Evolutionary conservation across 2,888 invertebrate genomes (phyloP).

Genomic region (Caenorhabditis angaria): DNA sequence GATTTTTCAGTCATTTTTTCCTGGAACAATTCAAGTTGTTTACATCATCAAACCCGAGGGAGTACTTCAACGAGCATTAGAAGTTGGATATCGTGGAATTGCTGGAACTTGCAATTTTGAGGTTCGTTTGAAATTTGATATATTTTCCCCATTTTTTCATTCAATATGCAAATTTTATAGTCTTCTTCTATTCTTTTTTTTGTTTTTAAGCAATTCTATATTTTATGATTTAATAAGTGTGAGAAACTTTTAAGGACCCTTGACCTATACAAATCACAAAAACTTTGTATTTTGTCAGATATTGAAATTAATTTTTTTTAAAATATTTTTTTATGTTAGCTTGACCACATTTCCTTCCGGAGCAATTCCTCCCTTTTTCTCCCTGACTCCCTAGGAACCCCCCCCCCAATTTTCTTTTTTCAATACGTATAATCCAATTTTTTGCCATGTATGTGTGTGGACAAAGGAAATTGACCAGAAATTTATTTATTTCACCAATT

Average conservation of each 20-base stretch:
- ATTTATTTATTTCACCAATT: no score
- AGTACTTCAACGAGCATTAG: slow-evolving; percentile 93
- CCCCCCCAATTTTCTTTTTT: no score
- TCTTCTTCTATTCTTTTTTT: not conserved
- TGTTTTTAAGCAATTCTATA: not conserved
- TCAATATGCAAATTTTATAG: not conserved
- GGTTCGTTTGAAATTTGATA: slow-evolving; percentile 39
- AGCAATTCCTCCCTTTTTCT: no score
- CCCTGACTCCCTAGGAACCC: no score
- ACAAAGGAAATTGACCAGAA: no score
- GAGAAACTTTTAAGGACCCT: not conserved
- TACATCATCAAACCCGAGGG: slow-evolving; percentile 82
- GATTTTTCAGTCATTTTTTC: slow-evolving; percentile 66
- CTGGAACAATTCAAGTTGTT: slow-evolving; percentile 62
- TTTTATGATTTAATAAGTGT: not conserved
- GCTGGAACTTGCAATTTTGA: slow-evolving; percentile 66
- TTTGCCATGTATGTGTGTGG: no score
- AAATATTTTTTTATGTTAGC: no score
- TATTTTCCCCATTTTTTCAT: no score
- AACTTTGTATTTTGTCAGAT: no score
- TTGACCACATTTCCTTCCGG: no score
- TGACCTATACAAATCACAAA: not conserved
- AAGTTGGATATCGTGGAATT: slow-evolving; percentile 80
- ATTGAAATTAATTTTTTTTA: not conserved
- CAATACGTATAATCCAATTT: no score